Percentiles rank a stretch among this genome's conserved stretches.
phyloP scores from a whole-genome alignment of 2,797 vertebrate species.

The Gallirallus australis region DNA sequence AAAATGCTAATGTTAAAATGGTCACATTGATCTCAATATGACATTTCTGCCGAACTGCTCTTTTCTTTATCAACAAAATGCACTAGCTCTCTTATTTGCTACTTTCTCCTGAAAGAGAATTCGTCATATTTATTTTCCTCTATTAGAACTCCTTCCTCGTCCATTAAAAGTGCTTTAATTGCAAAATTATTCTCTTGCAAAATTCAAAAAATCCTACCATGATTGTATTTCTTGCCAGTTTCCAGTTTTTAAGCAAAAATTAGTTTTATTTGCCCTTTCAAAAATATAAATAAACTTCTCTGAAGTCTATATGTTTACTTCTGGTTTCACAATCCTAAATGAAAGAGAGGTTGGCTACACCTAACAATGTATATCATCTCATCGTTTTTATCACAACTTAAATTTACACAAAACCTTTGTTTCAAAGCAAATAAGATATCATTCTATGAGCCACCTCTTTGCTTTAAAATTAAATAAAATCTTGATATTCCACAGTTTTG shows the following conservation, averaged over 20 bases:
- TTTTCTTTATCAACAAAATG: not conserved
- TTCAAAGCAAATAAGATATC: not conserved
- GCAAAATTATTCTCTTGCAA: not conserved
- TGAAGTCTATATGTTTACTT: not conserved
- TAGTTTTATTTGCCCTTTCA: not conserved
- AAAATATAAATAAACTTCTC: not conserved
- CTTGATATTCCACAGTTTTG: not conserved
- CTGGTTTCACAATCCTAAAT: not conserved
- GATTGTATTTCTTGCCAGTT: not conserved
- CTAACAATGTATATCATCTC: not conserved
- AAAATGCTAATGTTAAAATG: not conserved
- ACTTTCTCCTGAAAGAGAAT: not conserved
- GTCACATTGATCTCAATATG: not conserved
- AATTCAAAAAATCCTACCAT: not conserved
- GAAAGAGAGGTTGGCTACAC: not conserved
- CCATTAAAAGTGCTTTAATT: not conserved
- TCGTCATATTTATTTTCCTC: not conserved
- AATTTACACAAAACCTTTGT: not conserved
- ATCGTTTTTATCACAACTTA: not conserved
- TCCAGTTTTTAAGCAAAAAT: not conserved
- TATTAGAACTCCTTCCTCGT: not conserved
- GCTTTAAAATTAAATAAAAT: not conserved
- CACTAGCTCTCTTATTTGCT: not conserved
- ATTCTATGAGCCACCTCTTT: not conserved
- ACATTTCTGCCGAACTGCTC: slow-evolving; percentile 14